Evolutionary conservation across 2,888 invertebrate genomes (phyloP).

Genomic region (Lepeophtheirus nordmannii): DNA sequence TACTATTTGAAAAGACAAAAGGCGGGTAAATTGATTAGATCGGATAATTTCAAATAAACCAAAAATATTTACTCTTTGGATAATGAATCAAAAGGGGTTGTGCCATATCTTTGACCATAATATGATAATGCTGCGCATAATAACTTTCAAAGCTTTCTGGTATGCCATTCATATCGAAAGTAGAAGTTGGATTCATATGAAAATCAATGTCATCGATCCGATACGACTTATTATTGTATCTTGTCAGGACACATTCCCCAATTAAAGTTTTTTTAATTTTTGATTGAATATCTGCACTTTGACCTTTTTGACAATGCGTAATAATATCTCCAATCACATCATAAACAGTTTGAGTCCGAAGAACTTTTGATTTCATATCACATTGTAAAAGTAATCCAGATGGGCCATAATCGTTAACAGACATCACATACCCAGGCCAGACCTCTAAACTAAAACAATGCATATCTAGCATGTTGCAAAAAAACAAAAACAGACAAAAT

Average conservation of each 20-base stretch:
- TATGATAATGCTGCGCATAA: slow-evolving; percentile 59
- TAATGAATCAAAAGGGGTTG: slow-evolving; percentile 62
- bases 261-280: slow-evolving; percentile 41
- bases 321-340: slow-evolving; percentile 38
- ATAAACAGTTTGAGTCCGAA: slow-evolving; percentile 60
- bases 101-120: slow-evolving; percentile 51
- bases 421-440: slow-evolving; percentile 79
- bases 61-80: slow-evolving; percentile 32
- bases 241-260: slow-evolving; percentile 58
- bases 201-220: slow-evolving; percentile 69
- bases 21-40: neutral
- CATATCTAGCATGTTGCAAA: neutral
- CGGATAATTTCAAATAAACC: too few relatives aligned
- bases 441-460: slow-evolving; percentile 52
- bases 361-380: slow-evolving; percentile 67
- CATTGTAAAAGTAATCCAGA: slow-evolving; percentile 72
- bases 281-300: slow-evolving; percentile 28
- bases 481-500: neutral
- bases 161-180: slow-evolving; percentile 41
- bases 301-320: too few relatives aligned
- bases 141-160: slow-evolving; percentile 55
- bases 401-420: slow-evolving; percentile 63
- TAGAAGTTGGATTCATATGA: slow-evolving; percentile 49
- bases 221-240: slow-evolving; percentile 80
- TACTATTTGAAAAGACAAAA: neutral